Percentiles rank a stretch among this genome's conserved stretches.
Conservation (phyloP, 2,797 vertebrate genomes). For the Poliocrania exsul region DNA sequence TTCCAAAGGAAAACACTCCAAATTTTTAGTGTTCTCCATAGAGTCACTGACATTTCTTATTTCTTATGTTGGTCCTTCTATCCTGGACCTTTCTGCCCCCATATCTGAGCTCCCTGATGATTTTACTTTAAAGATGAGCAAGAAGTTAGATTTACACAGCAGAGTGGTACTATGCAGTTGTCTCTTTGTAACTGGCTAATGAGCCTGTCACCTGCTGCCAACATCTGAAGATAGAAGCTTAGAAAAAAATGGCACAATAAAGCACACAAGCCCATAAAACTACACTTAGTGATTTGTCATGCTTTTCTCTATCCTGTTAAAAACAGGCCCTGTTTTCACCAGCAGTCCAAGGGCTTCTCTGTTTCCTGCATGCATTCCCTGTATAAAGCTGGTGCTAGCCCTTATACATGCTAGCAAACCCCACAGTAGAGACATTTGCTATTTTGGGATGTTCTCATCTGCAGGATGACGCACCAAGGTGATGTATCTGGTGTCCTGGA, state of each 20-base stretch:
- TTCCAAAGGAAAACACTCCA: conserved; percentile 43
- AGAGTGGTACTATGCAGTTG: background rate
- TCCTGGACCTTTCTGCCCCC: background rate
- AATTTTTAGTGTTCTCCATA: background rate
- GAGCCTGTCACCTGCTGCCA: conserved; percentile 38
- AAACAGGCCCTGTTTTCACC: background rate
- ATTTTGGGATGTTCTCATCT: background rate
- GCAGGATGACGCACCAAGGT: background rate
- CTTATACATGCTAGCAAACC: background rate
- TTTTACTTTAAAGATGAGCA: background rate
- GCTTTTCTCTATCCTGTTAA: conserved; percentile 2
- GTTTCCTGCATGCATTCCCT: background rate
- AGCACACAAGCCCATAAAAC: conserved; percentile 34
- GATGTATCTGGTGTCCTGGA: background rate
- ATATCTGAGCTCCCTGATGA: background rate
- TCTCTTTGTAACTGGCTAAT: background rate
- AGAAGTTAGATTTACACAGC: background rate
- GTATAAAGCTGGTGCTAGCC: background rate
- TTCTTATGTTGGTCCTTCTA: background rate
- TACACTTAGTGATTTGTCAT: conserved; percentile 37
- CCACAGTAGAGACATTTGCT: background rate
- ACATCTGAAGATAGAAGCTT: conserved; percentile 42
- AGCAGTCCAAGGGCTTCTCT: background rate
- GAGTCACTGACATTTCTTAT: background rate
- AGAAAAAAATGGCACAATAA: conserved; percentile 32